Evolutionary conservation across 2,113 vertebrate genomes (phyloP), one percentile per base, ranked within the genome.

Genomic region (Prolemur simus): DNA sequence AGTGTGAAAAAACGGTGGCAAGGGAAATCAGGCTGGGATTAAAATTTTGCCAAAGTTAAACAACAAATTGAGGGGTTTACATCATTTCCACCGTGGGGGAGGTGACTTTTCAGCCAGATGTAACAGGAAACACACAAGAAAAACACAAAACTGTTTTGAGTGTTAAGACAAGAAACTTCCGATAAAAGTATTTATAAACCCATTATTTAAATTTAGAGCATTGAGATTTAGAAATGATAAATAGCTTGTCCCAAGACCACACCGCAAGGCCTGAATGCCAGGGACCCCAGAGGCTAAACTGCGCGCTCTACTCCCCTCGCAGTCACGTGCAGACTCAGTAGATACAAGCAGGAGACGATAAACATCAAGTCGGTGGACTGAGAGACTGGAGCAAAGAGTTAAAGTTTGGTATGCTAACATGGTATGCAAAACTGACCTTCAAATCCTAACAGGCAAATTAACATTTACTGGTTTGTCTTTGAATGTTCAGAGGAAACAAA

Each of bases 361-460:
- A 83, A 29, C 54, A 20, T 21, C 83, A 34, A 85, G 56, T n/a
- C 66, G 15, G 52, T 12, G 66, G 63, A 37, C 63, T 60, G 3
- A 34, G 23, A 80, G 37, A 52, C 54, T 11, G 10, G 7, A 78
- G 82, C 42, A 49, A 42, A 78, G 77, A 68, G 90, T 91, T 82
- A 21, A 92, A 66, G 85, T 80, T 29, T 64, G 69, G 60, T 73
- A n/a, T 4, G 82, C 71, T 91, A 85, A 73, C 52, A 69, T 5
- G 23, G 71, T 69, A 42, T 47, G 93, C 90, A 88, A 94, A 97
- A 77, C 69, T 87, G 88, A 90, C 29, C 91, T 96, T 85, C 68
- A 45, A 87, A 34, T 92, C 91, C 47, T 60, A 81, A 87, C 0
- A 66, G 27, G 27, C 49, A 71, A 94, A 82, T 49, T 21, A 77